phyloP scores from a whole-genome alignment of 2,113 vertebrate genomes.

The Arvicanthis niloticus region DNA sequence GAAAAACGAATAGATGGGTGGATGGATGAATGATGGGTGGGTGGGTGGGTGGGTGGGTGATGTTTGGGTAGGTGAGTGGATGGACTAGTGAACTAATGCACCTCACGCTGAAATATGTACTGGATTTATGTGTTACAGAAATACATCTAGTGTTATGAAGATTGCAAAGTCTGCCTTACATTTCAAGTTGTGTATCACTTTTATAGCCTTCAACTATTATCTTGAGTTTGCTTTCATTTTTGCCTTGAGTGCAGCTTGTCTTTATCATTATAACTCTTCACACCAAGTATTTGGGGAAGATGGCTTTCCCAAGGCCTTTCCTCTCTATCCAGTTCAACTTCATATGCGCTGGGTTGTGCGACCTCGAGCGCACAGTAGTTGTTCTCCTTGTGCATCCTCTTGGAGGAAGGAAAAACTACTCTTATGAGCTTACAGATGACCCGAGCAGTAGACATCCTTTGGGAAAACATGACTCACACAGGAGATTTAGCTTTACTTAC shows the following conservation, averaged over 20 bases:
- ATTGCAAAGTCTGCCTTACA: background rate
- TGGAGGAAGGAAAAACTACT: slow-evolving; percentile 14
- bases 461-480: slow-evolving; percentile 50
- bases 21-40: background rate
- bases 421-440: slow-evolving; percentile 17
- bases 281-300: slow-evolving; percentile 19
- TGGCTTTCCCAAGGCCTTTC: background rate
- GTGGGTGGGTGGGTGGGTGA: background rate
- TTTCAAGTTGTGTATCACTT: slow-evolving; percentile 23
- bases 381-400: background rate
- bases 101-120: background rate
- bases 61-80: background rate
- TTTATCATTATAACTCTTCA: background rate
- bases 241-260: slow-evolving; percentile 13
- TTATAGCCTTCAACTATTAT: background rate
- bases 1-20: background rate
- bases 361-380: background rate
- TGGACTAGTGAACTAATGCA: slow-evolving; percentile 4
- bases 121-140: background rate
- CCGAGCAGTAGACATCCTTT: background rate
- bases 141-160: background rate
- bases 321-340: background rate
- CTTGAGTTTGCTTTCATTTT: slow-evolving; percentile 8
- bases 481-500: slow-evolving; percentile 51
- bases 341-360: background rate